Conservation (phyloP, 1,140 invertebrate genomes). For the Caenorhabditis remanei region DNA sequence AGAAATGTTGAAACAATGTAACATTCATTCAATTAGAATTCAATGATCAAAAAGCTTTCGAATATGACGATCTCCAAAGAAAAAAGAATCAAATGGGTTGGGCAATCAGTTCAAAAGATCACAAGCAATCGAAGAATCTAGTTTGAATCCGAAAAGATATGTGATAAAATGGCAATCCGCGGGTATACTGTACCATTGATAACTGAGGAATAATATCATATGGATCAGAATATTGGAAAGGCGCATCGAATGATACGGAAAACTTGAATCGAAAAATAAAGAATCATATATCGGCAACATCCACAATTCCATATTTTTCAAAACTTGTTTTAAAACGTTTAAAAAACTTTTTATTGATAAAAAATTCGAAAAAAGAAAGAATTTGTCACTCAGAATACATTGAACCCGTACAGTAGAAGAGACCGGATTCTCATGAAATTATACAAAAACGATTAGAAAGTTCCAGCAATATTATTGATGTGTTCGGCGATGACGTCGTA, state of each 20-base stretch:
- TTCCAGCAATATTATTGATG: constrained; percentile 42
- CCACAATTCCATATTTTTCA: too few species aligned
- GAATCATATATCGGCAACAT: too few species aligned
- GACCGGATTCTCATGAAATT: neutral
- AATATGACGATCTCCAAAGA: neutral
- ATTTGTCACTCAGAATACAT: neutral
- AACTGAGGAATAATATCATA: too few species aligned
- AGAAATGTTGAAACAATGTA: constrained; percentile 31
- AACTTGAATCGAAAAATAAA: too few species aligned
- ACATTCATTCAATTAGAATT: neutral
- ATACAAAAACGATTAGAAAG: neutral
- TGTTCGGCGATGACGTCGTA: constrained; percentile 34
- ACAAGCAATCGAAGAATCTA: neutral
- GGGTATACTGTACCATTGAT: neutral
- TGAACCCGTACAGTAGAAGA: constrained; percentile 4
- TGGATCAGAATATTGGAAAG: too few species aligned
- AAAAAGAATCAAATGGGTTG: too few species aligned
- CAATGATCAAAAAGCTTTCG: constrained; percentile 26
- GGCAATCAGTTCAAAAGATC: constrained; percentile 2
- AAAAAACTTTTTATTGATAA: neutral
- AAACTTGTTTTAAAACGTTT: neutral
- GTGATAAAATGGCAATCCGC: neutral
- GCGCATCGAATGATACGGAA: too few species aligned
- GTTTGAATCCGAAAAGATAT: neutral
- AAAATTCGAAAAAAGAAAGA: neutral